These are phyloP conservation scores for Crax fasciolata DNA, from an alignment of 2,797 vertebrate genomes.

Conservation along the genomic window DNA sequence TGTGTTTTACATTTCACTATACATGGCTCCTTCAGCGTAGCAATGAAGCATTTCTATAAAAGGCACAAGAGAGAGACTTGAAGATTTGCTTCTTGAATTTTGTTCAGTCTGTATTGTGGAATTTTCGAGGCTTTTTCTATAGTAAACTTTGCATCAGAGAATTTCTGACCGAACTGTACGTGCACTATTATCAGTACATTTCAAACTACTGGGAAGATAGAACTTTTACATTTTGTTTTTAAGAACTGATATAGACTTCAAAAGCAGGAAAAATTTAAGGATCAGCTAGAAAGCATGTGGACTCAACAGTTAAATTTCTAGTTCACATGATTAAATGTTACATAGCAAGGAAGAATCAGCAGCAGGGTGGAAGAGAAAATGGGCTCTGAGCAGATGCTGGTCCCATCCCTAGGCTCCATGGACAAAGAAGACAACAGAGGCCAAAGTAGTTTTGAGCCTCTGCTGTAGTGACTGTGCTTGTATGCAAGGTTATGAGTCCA, in stretches of 20 bases:
- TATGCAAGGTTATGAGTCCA: not conserved
- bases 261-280: not conserved
- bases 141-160: not conserved
- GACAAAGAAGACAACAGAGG: not conserved
- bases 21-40: not conserved
- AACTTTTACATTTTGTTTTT: not conserved
- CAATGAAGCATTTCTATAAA: not conserved
- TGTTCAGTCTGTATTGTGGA: not conserved
- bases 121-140: not conserved
- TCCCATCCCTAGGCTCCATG: not conserved
- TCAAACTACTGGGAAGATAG: not conserved
- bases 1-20: not conserved
- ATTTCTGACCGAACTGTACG: not conserved
- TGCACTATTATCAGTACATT: not conserved
- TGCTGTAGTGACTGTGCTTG: not conserved
- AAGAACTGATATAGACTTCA: not conserved
- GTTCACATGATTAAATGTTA: not conserved
- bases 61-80: not conserved
- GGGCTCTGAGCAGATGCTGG: not conserved
- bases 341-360: not conserved
- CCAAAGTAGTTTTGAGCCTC: not conserved
- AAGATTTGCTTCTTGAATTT: not conserved
- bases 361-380: not conserved
- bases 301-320: not conserved
- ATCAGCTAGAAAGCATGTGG: not conserved